Evolutionary conservation across 2,113 vertebrate species (phyloP), one percentile per base, ranked within the genome.

Genomic region (Apaloderma vittatum): DNA sequence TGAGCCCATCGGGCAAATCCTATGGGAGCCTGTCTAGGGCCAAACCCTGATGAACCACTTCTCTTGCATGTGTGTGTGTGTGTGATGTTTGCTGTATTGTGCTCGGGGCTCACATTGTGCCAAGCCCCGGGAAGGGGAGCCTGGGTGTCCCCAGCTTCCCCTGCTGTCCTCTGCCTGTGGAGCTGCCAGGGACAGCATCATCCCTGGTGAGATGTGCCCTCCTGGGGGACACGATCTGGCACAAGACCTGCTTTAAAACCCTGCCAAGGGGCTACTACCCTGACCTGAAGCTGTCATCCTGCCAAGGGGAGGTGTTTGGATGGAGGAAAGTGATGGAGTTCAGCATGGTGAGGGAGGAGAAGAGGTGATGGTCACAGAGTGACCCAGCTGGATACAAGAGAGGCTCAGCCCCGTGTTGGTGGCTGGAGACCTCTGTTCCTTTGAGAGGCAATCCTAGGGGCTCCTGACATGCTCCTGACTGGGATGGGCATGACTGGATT

Each of bases 31-130:
- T 15, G 2, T n/a, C 30, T 24, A 8, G 32, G 5, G 30, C 16
- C 21, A 65, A 15, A 54, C 20, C 54, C 81, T 0, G 4, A 62
- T 63, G 63, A 83, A 9, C 3, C 0, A 0, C 23, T 68, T 88
- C 75, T 15, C 24, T 55, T 24, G 17, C 6, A 1, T 1, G 8
- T 4, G 0, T 37, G 49, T 0, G 40, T 40, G 0, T 6, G 46
- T 52, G 43, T 70, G 80, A 30, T 2, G 4, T 29, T 73, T 45
- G 22, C 34, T 43, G 20, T 1, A 3, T 17, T 19, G 58, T 37
- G 58, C 72, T 52, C 0, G 2, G 40, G 48, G n/a, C 36, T 89
- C 6, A 0, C 12, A 19, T 14, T 46, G n/a, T 45, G 19, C 34
- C 1, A 7, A 79, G 22, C 36, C 61, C 57, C 0, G 1, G 40